phyloP scores from a whole-genome alignment of 1,140 invertebrate genomes.

The Streblospio benedicti region DNA sequence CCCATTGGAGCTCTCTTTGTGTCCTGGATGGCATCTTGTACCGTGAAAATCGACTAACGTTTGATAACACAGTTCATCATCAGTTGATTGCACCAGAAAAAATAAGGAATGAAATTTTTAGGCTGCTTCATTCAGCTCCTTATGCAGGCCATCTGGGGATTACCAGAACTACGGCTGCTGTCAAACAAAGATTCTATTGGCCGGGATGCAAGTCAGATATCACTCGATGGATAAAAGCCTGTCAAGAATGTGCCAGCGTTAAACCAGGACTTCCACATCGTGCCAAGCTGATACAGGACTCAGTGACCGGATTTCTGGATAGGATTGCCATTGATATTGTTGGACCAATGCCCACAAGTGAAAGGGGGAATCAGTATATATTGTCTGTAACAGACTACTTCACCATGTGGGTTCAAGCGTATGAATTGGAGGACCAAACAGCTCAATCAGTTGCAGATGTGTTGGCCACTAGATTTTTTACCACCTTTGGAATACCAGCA shows the following conservation, averaged over 20 bases:
- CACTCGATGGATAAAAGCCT: neutral
- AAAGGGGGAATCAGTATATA: slow-evolving; percentile 22
- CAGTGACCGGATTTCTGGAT: neutral
- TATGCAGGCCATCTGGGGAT: neutral
- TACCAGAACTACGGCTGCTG: neutral
- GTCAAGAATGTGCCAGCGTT: neutral
- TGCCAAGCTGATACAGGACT: neutral
- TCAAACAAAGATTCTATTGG: neutral
- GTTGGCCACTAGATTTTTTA: too few species aligned
- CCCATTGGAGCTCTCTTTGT: neutral
- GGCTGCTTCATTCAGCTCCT: neutral
- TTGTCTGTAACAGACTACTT: slow-evolving; percentile 25
- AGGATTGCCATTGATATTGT: slow-evolving; percentile 17
- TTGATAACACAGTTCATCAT: neutral
- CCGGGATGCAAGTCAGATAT: neutral
- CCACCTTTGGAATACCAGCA: too few species aligned
- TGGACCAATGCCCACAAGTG: slow-evolving; percentile 19
- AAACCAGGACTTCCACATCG: neutral
- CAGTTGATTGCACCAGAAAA: neutral
- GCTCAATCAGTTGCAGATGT: neutral
- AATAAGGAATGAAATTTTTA: neutral
- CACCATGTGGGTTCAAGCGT: slow-evolving; percentile 24
- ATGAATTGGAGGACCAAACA: slow-evolving; percentile 12
- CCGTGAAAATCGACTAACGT: neutral
- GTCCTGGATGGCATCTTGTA: neutral